Evolutionary conservation across 2,888 invertebrate genomes (phyloP), one percentile per base, ranked within the genome.

Genomic region (Yponomeuta cagnagella): DNA sequence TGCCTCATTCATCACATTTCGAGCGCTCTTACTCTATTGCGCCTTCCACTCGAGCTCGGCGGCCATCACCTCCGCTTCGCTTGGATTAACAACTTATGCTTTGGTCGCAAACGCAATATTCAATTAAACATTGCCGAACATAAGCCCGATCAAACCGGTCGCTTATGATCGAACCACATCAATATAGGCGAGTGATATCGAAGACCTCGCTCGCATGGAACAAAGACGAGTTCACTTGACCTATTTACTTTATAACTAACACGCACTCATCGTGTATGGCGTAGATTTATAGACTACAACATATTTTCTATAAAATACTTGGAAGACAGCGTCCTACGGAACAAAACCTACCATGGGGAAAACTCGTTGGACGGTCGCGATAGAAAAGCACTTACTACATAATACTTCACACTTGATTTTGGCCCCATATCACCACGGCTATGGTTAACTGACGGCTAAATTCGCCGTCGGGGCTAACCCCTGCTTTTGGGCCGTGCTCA

Each of bases 1-100:
- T 83, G 80, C 77, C 85, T 85, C 88, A 86, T 90, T 87, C 88
- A 90, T 90, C 91, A 90, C 86, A 88, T 86, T 89, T 88, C 86
- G 85, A 89, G 80, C 83, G 82, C 82, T 83, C 81, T 86, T 81
- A 82, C 79, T 82, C 80, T 78, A 82, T 78, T 71, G 68, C 70
- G 68, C 63, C 63, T 58, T 58, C 52, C 15, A 2, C 12, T 15
- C 52, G 12, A 15, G 4, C 52, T 58, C 52, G 12, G 2, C 15
- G 15, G 52, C 67, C 70, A 80, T 75, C 73, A 72, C 64, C 33
- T 30, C 52, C 73, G 72, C 64, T 15, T 15, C 52, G 68, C 72
- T 73, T 64, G 79, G 78, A 80, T 78, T 77, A 78, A 79, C 79
- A 74, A 72, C 72, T 69, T 52, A 48, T 71, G 31, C 43, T 58